Evolutionary conservation across 2,888 invertebrate species (phyloP).

Genomic region (Lathronympha strigana): DNA sequence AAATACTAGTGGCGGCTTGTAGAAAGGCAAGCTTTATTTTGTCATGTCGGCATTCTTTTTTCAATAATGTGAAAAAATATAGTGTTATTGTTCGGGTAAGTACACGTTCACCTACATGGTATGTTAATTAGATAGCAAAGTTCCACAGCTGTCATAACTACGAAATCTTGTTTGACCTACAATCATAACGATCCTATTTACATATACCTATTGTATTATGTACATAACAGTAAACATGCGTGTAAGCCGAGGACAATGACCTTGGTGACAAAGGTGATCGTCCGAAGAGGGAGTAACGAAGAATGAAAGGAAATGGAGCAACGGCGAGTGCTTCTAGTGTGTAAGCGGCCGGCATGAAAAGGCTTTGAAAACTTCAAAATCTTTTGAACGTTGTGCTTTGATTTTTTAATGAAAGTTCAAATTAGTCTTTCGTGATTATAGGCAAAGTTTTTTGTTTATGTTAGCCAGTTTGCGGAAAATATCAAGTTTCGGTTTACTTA

Average conservation of each 20-base stretch:
- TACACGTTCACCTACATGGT: too few relatives aligned
- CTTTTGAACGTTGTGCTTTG: slow-evolving; percentile 17
- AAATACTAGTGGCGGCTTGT: too few relatives aligned
- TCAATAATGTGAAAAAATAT: too few relatives aligned
- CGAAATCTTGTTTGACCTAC: neutral
- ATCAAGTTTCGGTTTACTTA: neutral
- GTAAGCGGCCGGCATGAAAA: slow-evolving; percentile 29
- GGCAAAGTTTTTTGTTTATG: neutral
- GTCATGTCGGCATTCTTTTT: too few relatives aligned
- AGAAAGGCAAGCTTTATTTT: too few relatives aligned
- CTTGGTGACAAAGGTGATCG: slow-evolving; percentile 53
- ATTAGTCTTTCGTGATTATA: neutral
- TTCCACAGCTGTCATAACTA: neutral
- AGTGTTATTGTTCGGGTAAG: too few relatives aligned
- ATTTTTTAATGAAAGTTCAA: slow-evolving; percentile 14
- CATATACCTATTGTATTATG: slow-evolving; percentile 12
- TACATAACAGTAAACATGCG: neutral
- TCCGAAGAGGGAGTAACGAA: slow-evolving; percentile 48
- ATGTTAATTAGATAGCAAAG: neutral
- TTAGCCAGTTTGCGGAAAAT: neutral
- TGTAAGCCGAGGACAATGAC: slow-evolving; percentile 49
- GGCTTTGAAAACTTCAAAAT: slow-evolving; percentile 26
- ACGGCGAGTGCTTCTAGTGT: slow-evolving; percentile 26
- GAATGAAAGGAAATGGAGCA: slow-evolving; percentile 42
- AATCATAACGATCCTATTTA: slow-evolving; percentile 2